A percentile compares a stretch with the other conserved stretches of the same genome.
These are phyloP conservation scores for Alcis repandata DNA, from an alignment of 2,888 invertebrate species.

Conservation along the genomic window DNA sequence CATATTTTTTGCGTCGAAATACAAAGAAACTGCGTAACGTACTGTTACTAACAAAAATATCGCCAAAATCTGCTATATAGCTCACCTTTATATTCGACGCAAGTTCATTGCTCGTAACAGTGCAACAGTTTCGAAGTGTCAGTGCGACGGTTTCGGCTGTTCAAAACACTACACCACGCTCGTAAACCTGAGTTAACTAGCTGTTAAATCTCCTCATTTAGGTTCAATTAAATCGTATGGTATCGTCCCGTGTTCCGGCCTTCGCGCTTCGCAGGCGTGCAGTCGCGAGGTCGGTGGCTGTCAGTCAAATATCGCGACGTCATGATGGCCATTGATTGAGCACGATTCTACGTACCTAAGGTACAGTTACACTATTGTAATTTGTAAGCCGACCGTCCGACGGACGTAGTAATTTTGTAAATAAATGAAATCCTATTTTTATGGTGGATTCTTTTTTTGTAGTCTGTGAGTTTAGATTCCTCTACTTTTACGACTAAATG, in stretches of 20 bases:
- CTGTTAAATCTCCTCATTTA: not conserved
- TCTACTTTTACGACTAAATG: no score
- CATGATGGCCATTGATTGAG: slow-evolving; percentile 73
- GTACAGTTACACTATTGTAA: slow-evolving; percentile 71
- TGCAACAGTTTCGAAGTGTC: no score
- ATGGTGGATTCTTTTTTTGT: not conserved
- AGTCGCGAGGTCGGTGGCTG: slow-evolving; percentile 72
- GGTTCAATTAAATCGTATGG: not conserved
- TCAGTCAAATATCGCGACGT: slow-evolving; percentile 59
- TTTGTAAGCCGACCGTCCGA: slow-evolving; percentile 36
- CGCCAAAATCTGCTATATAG: no score
- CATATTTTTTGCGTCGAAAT: no score
- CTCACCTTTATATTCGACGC: no score
- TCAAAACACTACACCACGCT: not conserved
- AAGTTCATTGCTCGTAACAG: no score
- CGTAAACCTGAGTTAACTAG: slow-evolving; percentile 21
- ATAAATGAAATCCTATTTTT: slow-evolving; percentile 5
- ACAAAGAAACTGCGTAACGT: no score
- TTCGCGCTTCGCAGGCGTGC: slow-evolving; percentile 60
- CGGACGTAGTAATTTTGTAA: slow-evolving; percentile 31
- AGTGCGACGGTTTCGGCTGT: no score
- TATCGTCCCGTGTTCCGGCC: slow-evolving; percentile 3
- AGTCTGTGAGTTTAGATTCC: not conserved
- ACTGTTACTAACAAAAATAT: no score
- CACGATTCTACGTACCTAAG: slow-evolving; percentile 65